These are phyloP conservation scores for Eira barbara DNA, from an alignment of 2,113 vertebrate genomes.

Conservation along the genomic window DNA sequence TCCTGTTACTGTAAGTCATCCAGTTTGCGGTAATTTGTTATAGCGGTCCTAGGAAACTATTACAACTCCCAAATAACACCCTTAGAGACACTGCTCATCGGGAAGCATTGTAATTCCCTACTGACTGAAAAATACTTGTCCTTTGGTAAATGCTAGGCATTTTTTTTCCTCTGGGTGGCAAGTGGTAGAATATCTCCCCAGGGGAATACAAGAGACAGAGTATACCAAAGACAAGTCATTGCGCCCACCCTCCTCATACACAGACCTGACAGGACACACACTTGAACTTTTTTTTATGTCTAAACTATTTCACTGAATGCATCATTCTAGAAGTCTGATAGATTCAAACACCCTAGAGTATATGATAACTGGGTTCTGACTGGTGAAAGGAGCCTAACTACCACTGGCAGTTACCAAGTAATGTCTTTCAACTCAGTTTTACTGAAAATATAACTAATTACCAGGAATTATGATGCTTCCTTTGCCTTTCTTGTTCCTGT, in stretches of 20 bases:
- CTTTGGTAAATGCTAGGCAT: background rate
- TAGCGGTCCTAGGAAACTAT: background rate
- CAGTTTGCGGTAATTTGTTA: background rate
- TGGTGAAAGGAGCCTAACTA: background rate
- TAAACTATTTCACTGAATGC: background rate
- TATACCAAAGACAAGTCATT: background rate
- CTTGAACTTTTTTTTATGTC: background rate
- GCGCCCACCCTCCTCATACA: background rate
- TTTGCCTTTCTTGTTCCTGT: background rate
- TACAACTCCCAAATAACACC: background rate
- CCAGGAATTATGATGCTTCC: background rate
- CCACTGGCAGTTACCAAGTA: background rate
- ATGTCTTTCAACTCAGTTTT: background rate
- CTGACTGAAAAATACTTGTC: background rate
- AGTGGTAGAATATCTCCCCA: background rate
- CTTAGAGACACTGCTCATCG: background rate
- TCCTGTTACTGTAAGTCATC: background rate
- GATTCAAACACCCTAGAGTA: background rate
- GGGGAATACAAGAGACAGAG: background rate
- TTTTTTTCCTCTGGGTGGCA: background rate
- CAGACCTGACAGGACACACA: background rate
- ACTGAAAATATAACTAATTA: background rate
- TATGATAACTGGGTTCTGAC: background rate
- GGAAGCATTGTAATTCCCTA: background rate
- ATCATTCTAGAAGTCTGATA: background rate